Conservation (phyloP, 2,797 vertebrate genomes). For the Parauchenoglanis ngamensis region DNA sequence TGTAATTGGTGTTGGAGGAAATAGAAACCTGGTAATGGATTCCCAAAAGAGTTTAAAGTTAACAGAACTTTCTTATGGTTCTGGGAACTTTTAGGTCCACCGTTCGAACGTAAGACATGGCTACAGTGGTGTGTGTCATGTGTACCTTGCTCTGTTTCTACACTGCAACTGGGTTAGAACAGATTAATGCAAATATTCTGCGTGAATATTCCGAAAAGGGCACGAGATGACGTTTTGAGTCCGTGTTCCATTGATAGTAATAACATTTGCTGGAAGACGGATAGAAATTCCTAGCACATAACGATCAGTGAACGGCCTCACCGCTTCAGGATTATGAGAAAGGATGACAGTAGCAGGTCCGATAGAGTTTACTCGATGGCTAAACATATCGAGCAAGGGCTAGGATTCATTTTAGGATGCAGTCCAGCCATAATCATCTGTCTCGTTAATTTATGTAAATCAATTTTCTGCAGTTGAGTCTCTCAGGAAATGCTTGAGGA, state of each 20-base stretch:
- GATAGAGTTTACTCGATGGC: constrained; percentile 18
- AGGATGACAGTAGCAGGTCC: constrained; percentile 32
- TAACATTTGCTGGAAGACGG: constrained; percentile 26
- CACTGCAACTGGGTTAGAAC: constrained; percentile 30
- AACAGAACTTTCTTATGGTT: background rate
- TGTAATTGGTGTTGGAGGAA: background rate
- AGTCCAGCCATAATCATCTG: constrained; percentile 31
- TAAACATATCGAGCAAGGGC: constrained; percentile 36
- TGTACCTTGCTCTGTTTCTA: background rate
- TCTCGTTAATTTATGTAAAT: constrained; percentile 59
- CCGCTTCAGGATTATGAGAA: constrained; percentile 11
- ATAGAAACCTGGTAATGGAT: background rate
- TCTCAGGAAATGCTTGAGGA: constrained; percentile 47
- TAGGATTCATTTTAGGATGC: constrained; percentile 35
- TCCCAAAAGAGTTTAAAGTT: background rate
- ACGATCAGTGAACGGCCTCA: background rate
- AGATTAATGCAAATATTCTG: constrained; percentile 33
- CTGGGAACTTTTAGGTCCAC: background rate
- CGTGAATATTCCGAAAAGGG: constrained; percentile 16
- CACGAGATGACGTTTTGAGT: constrained; percentile 32
- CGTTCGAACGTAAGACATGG: background rate
- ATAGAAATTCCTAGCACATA: constrained; percentile 25
- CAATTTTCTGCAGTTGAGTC: constrained; percentile 44
- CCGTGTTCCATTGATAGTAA: constrained; percentile 15
- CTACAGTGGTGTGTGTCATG: background rate